These are phyloP conservation scores for Strigamia crassipes DNA, from an alignment of 2,888 invertebrate genomes.

Conservation along the genomic window DNA sequence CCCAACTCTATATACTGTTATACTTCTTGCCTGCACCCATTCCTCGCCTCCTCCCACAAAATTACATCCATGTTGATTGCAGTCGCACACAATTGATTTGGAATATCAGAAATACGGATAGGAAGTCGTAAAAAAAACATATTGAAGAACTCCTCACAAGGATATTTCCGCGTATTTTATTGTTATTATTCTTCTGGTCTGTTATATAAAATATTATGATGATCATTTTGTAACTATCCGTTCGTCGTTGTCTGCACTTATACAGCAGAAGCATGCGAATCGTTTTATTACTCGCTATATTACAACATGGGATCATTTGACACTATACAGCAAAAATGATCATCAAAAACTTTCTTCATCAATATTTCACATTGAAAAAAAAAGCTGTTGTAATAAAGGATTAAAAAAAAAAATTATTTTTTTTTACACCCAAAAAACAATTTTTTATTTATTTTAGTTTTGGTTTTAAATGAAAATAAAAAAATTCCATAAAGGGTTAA, in stretches of 20 bases:
- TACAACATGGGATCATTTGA: slow-evolving; percentile 14
- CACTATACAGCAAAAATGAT: neutral
- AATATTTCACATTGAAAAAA: neutral
- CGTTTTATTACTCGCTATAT: slow-evolving; percentile 7
- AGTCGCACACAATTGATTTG: neutral
- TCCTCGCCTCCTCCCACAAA: too few relatives aligned
- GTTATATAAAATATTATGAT: slow-evolving; percentile 4
- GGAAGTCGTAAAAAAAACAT: neutral
- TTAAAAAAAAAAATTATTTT: neutral
- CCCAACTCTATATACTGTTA: too few relatives aligned
- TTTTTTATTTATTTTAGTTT: too few relatives aligned
- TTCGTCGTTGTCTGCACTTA: neutral
- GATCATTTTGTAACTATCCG: neutral
- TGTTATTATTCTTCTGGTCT: neutral
- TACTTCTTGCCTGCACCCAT: too few relatives aligned
- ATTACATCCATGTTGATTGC: too few relatives aligned
- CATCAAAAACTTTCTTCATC: neutral
- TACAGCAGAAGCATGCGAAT: neutral
- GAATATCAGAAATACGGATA: neutral
- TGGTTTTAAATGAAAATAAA: neutral
- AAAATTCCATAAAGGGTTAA: neutral
- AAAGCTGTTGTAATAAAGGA: neutral
- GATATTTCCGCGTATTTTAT: slow-evolving; percentile 21
- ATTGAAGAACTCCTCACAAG: neutral
- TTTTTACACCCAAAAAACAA: neutral